Evolutionary conservation across 2,113 vertebrate species (phyloP).

Genomic region (Cynoglossus semilaevis): DNA sequence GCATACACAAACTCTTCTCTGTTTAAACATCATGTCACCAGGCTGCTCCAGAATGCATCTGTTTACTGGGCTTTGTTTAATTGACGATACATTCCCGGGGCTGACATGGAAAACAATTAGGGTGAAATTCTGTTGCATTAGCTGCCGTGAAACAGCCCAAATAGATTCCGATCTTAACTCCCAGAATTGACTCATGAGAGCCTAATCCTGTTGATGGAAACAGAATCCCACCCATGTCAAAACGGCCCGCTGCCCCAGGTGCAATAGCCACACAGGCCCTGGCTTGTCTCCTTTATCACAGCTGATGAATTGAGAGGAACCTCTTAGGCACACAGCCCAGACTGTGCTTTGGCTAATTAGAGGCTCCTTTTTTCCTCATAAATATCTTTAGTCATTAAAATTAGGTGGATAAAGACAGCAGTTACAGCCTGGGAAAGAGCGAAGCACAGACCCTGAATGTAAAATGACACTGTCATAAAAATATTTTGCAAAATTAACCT

Average conservation of each 20-base stretch:
- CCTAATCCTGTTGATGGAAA: constrained; percentile 78
- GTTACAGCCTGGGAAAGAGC: constrained; percentile 55
- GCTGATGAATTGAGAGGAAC: constrained; percentile 61
- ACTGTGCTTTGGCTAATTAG: constrained; percentile 69
- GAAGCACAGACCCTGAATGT: constrained; percentile 34
- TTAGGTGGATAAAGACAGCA: constrained; percentile 55
- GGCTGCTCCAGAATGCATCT: constrained; percentile 48
- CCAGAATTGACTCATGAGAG: constrained; percentile 60
- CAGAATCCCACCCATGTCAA: constrained; percentile 74
- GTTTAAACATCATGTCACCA: constrained; percentile 45
- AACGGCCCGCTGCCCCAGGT: constrained; percentile 71
- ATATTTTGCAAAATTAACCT: too few species aligned
- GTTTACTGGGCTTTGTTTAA: constrained; percentile 67
- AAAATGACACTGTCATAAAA: constrained; percentile 3
- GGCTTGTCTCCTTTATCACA: constrained; percentile 62
- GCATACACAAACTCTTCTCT: constrained; percentile 41
- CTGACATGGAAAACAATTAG: constrained; percentile 68
- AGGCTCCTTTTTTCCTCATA: constrained; percentile 68
- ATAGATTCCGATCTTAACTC: constrained; percentile 74
- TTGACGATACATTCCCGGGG: constrained; percentile 52
- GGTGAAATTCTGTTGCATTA: constrained; percentile 67
- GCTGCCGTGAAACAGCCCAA: constrained; percentile 63
- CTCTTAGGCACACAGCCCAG: constrained; percentile 66
- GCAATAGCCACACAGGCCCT: constrained; percentile 60
- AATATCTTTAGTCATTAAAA: constrained; percentile 68